These are phyloP conservation scores for Tuta absoluta DNA, from an alignment of 2,888 invertebrate species.

Conservation along the genomic window DNA sequence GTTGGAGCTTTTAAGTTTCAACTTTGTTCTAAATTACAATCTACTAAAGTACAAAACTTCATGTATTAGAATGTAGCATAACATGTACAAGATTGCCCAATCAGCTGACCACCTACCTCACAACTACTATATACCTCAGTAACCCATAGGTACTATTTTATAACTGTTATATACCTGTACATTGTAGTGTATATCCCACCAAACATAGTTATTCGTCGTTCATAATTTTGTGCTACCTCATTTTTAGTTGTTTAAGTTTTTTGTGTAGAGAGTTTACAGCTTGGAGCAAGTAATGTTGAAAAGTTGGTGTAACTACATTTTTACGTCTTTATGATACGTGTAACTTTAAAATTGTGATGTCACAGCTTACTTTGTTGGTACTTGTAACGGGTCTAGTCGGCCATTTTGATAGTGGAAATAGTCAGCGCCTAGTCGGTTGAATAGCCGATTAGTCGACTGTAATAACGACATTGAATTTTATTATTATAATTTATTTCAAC, in stretches of 20 bases:
- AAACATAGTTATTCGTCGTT: constrained; percentile 72
- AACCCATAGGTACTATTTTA: constrained; percentile 73
- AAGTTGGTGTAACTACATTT: no score
- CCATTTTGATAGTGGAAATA: no score
- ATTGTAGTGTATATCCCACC: constrained; percentile 74
- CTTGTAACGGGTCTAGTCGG: no score
- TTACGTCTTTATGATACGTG: no score
- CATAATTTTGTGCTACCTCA: constrained; percentile 77
- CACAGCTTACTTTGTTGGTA: no score
- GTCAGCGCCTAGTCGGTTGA: no score
- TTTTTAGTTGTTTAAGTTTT: constrained; percentile 59
- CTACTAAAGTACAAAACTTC: no score
- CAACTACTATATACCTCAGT: constrained; percentile 73
- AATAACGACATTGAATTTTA: no score
- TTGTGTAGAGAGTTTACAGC: constrained; percentile 40
- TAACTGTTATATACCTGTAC: constrained; percentile 40
- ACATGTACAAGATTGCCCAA: neutral
- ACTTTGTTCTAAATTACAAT: neutral
- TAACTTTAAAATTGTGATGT: no score
- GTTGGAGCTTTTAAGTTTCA: neutral
- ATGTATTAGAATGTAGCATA: neutral
- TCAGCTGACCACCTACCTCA: constrained; percentile 63
- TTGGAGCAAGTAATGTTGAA: neutral
- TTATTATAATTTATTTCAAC: no score
- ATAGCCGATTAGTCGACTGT: no score